phyloP scores from a whole-genome alignment of 2,888 invertebrate genomes.

The Pecten maximus region DNA sequence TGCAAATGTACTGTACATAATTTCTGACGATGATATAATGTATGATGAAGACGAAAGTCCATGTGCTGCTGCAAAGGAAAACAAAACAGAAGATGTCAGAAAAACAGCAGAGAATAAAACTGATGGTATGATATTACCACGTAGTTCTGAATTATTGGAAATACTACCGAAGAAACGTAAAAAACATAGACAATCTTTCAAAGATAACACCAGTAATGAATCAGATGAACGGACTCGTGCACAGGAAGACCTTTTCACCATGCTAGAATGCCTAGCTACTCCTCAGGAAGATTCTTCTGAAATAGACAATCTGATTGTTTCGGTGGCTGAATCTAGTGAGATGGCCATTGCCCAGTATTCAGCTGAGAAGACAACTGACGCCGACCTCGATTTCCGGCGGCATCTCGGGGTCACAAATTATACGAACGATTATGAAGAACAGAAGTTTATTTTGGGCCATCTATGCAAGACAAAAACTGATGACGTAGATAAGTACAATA shows the following conservation, averaged over 20 bases:
- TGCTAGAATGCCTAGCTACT: background rate
- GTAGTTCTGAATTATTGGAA: background rate
- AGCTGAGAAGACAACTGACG: background rate
- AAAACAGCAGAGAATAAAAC: background rate
- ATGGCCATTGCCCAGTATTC: background rate
- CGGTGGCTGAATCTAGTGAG: background rate
- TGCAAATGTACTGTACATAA: background rate
- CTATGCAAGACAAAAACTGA: background rate
- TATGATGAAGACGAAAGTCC: background rate
- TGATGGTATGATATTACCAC: background rate
- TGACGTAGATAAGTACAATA: conserved; percentile 49
- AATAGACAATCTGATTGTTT: background rate
- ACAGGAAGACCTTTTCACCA: background rate
- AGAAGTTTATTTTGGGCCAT: background rate
- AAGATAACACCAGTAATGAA: too few relatives aligned
- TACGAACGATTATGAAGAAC: background rate
- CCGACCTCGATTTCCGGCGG: background rate
- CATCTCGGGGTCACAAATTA: background rate
- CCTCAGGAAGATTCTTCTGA: background rate
- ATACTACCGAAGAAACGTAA: background rate
- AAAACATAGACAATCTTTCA: background rate
- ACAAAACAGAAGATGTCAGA: background rate
- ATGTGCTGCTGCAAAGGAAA: background rate
- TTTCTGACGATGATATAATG: background rate
- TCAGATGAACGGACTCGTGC: background rate